A percentile compares a stretch with the other conserved stretches of the same genome.
phyloP scores from a whole-genome alignment of 2,888 invertebrate genomes.

The Nudaria mundana region DNA sequence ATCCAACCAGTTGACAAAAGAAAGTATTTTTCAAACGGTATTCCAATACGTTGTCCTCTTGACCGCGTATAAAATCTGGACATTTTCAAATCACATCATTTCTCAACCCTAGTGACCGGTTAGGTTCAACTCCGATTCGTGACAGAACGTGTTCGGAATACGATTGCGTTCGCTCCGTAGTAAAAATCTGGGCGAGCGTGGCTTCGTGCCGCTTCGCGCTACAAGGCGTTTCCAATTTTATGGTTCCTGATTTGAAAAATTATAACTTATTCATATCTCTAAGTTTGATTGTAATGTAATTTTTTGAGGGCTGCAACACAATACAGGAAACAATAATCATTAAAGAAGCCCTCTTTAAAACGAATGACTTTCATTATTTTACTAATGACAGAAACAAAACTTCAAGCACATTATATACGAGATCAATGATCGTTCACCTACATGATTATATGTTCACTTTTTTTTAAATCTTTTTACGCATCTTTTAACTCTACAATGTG shows the following conservation, averaged over 20 bases:
- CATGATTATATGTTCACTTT: too few species aligned
- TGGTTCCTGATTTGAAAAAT: constrained; percentile 46
- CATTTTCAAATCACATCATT: constrained; percentile 20
- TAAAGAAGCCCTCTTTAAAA: background rate
- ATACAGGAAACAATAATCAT: background rate
- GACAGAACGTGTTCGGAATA: constrained; percentile 45
- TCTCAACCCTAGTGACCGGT: constrained; percentile 25
- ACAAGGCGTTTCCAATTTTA: constrained; percentile 46
- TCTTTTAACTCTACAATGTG: too few species aligned
- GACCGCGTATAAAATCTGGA: constrained; percentile 11
- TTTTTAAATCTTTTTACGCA: too few species aligned
- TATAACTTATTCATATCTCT: constrained; percentile 24
- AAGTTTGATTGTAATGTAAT: constrained; percentile 9
- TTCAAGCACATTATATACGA: too few species aligned
- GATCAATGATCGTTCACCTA: too few species aligned
- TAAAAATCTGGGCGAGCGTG: constrained; percentile 43
- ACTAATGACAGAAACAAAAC: too few species aligned
- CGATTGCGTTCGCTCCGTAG: constrained; percentile 34
- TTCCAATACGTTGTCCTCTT: background rate
- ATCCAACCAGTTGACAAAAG: too few species aligned
- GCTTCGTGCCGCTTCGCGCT: constrained; percentile 26
- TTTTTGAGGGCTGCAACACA: constrained; percentile 3
- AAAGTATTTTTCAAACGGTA: too few species aligned
- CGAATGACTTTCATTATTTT: too few species aligned
- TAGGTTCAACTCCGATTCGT: constrained; percentile 33